Evolutionary conservation across 2,888 invertebrate genomes (phyloP).

Genomic region (Dasysyrphus tricinctus): DNA sequence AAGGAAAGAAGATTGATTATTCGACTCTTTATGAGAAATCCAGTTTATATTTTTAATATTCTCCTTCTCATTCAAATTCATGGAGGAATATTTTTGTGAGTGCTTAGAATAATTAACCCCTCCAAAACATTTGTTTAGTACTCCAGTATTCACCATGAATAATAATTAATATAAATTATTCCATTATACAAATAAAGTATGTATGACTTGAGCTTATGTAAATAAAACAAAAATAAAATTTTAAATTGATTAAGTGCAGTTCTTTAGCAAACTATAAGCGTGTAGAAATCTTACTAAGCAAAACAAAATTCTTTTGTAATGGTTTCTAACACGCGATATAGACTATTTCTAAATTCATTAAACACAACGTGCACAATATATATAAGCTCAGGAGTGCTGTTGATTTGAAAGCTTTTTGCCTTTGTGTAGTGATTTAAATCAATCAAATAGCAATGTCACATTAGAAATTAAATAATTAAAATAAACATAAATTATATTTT

Average conservation of each 20-base stretch:
- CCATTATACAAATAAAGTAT: neutral
- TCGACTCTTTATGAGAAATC: no score
- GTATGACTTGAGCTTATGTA: constrained; percentile 23
- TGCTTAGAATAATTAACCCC: no score
- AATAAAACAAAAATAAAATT: neutral
- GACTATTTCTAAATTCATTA: constrained; percentile 35
- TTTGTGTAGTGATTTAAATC: constrained; percentile 18
- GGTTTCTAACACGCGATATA: constrained; percentile 47
- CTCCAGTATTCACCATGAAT: no score
- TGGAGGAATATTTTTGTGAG: no score
- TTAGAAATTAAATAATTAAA: constrained; percentile 23
- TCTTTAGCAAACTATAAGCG: constrained; percentile 37
- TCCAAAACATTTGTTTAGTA: no score
- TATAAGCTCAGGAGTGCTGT: constrained; percentile 1
- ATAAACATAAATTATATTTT: neutral
- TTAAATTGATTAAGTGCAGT: constrained; percentile 16
- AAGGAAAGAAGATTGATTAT: no score
- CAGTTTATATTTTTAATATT: no score
- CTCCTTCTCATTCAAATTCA: no score
- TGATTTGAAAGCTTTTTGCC: constrained; percentile 14
- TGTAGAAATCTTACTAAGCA: constrained; percentile 42
- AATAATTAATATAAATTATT: neutral
- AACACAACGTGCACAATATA: no score
- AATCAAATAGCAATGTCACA: constrained; percentile 24
- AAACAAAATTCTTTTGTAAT: constrained; percentile 51